Base-by-base conservation (phyloP, 2,888 invertebrate species). In the Pammene aurita region DNA sequence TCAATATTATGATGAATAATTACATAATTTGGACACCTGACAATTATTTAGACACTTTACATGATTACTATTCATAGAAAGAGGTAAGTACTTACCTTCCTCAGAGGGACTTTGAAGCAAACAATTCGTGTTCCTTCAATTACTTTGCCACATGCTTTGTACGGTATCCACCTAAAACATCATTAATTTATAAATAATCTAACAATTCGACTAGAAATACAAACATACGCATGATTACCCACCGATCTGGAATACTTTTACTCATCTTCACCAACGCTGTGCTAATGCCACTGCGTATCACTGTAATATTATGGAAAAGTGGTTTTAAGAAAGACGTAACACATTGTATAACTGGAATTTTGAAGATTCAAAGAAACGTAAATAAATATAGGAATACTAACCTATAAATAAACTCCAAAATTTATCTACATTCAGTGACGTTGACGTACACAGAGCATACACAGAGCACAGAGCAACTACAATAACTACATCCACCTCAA, bases 91-190 rank as follows among this genome's bases (percentile, higher is more conserved):
- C 90, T 83, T 79, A 93, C 93, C 84, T 80, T 84, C 76, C 78
- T 81, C 1, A 93, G 77, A 18, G 96, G 96, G 41, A 96, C 96
- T 89, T 96, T 96, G 84, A 96, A 96, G 71, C 96, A 94, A 76
- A 96, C 88, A 74, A 97, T 93, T 73, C 94, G 93, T 5, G 96
- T 96, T 16, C 95, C 95, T 69, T 93, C 89, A 65, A 96, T 95
- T 18, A 93, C 90, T 60, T 91, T 86, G 41, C 96, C 96, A 79
- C 94, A 89, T 11, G 94, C 86, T 76, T 90, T 92, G 81, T 95
- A 95, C 7, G 93, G 87, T 76, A 93, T 81, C 95, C 95, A 95
- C 80, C 95, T 95, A 85, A 62, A 93, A 93, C 26, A 16, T 50
- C 64, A 58, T 48, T 44, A 52, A 58, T 41, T 11, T n/a, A 18